Evolutionary conservation across 1,140 invertebrate genomes (phyloP).

Genomic region (Pristionchus pacificus): DNA sequence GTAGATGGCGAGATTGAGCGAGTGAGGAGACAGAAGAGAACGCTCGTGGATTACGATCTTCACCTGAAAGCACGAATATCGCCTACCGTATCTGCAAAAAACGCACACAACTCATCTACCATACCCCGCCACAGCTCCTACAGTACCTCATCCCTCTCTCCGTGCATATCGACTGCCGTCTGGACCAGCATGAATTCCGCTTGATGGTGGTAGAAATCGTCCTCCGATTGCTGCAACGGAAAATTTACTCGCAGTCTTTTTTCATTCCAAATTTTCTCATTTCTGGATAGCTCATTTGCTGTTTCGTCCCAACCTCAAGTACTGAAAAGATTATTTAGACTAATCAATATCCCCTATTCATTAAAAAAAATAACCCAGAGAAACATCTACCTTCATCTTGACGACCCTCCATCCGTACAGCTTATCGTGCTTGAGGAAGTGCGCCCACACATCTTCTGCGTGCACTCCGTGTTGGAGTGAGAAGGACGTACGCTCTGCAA

Average conservation of each 20-base stretch:
- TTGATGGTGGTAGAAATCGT: neutral
- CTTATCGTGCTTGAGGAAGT: conserved; percentile 44
- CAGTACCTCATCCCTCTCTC: neutral
- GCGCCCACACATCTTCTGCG: conserved; percentile 39
- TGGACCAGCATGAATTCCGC: neutral
- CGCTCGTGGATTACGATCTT: neutral
- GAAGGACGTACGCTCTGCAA: conserved; percentile 39
- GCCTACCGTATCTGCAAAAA: neutral
- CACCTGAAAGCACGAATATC: neutral
- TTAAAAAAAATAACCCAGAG: no score
- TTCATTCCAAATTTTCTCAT: no score
- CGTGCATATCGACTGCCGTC: neutral
- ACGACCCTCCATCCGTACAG: conserved; percentile 45
- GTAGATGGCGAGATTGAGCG: neutral
- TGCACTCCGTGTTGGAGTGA: conserved; percentile 32
- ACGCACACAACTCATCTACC: no score
- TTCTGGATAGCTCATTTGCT: no score
- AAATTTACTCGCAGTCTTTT: no score
- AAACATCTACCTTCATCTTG: conserved; percentile 44
- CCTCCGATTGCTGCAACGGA: neutral
- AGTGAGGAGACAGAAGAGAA: neutral
- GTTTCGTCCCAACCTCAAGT: no score
- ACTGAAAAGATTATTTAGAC: no score
- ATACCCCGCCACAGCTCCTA: no score
- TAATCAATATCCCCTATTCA: no score